Evolutionary conservation across 2,888 invertebrate genomes (phyloP), one percentile per base, ranked within the genome.

Genomic region (Lasioglossum calceatum): DNA sequence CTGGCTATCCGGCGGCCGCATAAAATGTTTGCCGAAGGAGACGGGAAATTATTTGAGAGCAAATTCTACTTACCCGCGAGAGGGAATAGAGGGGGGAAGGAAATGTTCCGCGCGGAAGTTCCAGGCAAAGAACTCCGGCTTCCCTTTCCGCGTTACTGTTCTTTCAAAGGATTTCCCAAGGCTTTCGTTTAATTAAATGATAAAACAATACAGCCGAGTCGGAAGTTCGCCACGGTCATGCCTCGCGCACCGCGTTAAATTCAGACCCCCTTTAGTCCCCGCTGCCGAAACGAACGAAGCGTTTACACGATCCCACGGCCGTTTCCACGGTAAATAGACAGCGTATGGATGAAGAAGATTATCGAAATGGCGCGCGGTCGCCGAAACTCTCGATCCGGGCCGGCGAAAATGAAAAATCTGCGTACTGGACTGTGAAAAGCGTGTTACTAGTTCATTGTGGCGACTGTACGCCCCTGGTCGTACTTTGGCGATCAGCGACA

Each of bases 111-210:
- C 39, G 79, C 50, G 67, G 67, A 42, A 73, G 79, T 79, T 79
- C 27, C 39, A 58, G 39, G 73, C 58, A 36, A 50, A 36, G 79
- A 79, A 79, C 85, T 23, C 44, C 5, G 39, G 71, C 71, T 58
- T 32, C 50, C 71, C 44, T 79, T 79, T 72, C 54, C 23, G 73
- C 79, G 72, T 67, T 74, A 67, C 77, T 54, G 54, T 72, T 79
- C 85, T 67, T 76, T 85, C 76, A 79, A 85, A 79, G 58, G 79
- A 77, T 73, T 77, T 58, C 58, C 54, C 76, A 27, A n/a, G 44
- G 72, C 79, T 77, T 77, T 85, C 85, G 79, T 85, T 85, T 85
- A 85, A 85, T 85, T 85, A 85, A 85, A 85, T 80, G 85, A 85
- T 85, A 79, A 85, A 85, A 79, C 85, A 80, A 85, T 77, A 85